phyloP scores from a whole-genome alignment of 2,888 invertebrate genomes.

The Mythimna albipuncta region DNA sequence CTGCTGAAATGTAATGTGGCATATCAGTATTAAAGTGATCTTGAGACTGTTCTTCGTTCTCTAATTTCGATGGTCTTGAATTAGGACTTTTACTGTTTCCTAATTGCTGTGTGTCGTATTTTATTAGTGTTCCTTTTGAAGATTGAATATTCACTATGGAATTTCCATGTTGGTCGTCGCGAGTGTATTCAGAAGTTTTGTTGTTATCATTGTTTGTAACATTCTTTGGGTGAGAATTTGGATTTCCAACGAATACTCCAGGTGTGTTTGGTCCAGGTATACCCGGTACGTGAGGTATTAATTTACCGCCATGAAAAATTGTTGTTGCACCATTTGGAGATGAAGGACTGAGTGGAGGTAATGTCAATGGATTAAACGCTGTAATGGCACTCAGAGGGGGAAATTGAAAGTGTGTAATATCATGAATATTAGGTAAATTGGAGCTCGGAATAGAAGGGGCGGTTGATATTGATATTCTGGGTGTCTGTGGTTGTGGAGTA shows the following conservation, averaged over 20 bases:
- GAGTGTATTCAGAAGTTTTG: constrained; percentile 66
- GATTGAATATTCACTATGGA: constrained; percentile 67
- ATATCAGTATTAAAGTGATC: constrained; percentile 72
- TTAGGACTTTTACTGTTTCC: constrained; percentile 76
- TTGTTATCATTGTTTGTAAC: constrained; percentile 70
- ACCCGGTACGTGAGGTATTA: constrained; percentile 96
- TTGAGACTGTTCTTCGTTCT: constrained; percentile 75
- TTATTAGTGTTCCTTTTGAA: constrained; percentile 70
- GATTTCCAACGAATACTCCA: constrained; percentile 79
- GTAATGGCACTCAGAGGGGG: constrained; percentile 93
- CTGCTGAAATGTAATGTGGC: constrained; percentile 70
- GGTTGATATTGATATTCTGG: constrained; percentile 90
- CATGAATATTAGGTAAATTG: constrained; percentile 89
- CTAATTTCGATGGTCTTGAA: constrained; percentile 70
- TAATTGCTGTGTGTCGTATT: constrained; percentile 76
- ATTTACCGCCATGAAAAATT: constrained; percentile 93
- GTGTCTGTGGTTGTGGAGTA: constrained; percentile 87
- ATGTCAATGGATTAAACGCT: constrained; percentile 93
- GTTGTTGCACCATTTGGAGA: constrained; percentile 91
- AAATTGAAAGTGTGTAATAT: constrained; percentile 91
- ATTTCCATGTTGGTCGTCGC: constrained; percentile 72
- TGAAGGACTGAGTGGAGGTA: constrained; percentile 89
- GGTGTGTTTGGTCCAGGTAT: constrained; percentile 95
- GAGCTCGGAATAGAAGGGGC: constrained; percentile 89
- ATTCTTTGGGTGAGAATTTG: constrained; percentile 72